These are phyloP conservation scores for Chionodraco myersi DNA, from an alignment of 2,113 vertebrate species.

Conservation along the genomic window DNA sequence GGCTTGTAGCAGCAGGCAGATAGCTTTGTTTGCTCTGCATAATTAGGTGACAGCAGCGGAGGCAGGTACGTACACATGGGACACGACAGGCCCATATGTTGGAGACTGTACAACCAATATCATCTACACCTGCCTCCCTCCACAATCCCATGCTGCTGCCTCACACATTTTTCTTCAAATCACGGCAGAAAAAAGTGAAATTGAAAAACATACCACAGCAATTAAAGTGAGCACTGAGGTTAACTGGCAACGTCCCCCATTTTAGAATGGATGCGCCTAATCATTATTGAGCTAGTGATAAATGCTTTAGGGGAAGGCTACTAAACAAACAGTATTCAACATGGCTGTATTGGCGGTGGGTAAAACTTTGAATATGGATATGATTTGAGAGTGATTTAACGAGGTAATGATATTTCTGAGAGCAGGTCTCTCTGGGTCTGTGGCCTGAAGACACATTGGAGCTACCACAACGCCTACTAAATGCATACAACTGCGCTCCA, in stretches of 20 bases:
- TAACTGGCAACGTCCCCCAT: constrained; percentile 65
- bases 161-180: constrained; percentile 53
- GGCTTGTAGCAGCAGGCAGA: constrained; percentile 77
- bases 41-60: constrained; percentile 83
- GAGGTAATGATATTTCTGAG: constrained; percentile 73
- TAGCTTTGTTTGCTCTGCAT: constrained; percentile 84
- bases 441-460: constrained; percentile 61
- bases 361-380: constrained; percentile 70
- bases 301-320: constrained; percentile 59
- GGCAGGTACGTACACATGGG: constrained; percentile 83
- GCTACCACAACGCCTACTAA: constrained; percentile 55
- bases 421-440: constrained; percentile 58
- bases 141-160: constrained; percentile 65
- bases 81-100: constrained; percentile 81
- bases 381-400: constrained; percentile 67
- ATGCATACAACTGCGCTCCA: constrained; percentile 47
- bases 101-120: constrained; percentile 80
- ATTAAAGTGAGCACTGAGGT: constrained; percentile 63
- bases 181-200: constrained; percentile 51
- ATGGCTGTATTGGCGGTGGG: constrained; percentile 44
- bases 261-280: constrained; percentile 62
- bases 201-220: constrained; percentile 57
- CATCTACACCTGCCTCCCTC: constrained; percentile 74
- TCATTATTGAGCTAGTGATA: constrained; percentile 66
- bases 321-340: constrained; percentile 52